Evolutionary conservation across 1,140 invertebrate species (phyloP).

Genomic region (Cydia strobilella): DNA sequence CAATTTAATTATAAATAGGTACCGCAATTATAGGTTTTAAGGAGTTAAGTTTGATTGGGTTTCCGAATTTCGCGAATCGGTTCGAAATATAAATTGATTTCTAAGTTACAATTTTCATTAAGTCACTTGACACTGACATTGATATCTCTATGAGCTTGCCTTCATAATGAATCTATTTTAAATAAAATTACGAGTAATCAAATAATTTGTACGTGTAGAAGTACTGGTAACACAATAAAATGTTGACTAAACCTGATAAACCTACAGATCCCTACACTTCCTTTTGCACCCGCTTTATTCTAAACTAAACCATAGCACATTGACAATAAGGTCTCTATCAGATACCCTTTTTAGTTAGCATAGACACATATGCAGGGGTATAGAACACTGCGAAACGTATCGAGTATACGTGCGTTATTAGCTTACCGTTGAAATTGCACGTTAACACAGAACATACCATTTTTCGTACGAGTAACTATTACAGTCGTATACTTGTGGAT

Average conservation of each 20-base stretch:
- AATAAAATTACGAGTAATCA: too few species aligned
- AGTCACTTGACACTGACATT: not conserved
- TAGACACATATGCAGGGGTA: not conserved
- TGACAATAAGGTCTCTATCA: not conserved
- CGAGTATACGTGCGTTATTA: constrained; percentile 14
- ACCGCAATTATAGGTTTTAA: constrained; percentile 11
- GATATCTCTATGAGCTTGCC: not conserved
- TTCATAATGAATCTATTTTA: too few species aligned
- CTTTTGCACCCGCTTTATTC: not conserved
- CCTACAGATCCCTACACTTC: not conserved
- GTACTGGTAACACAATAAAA: not conserved
- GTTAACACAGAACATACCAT: not conserved
- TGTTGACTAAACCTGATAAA: not conserved
- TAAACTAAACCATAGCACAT: not conserved
- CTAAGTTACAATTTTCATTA: not conserved
- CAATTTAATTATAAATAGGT: constrained; percentile 3
- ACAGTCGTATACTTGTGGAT: not conserved
- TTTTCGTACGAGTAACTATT: not conserved
- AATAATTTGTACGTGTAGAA: not conserved
- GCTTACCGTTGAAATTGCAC: not conserved
- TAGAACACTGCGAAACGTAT: not conserved
- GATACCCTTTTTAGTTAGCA: not conserved
- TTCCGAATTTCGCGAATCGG: not conserved
- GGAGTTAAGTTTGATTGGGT: constrained; percentile 3
- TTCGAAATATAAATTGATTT: not conserved